These are phyloP conservation scores for Uloborus plumipes DNA, from an alignment of 2,888 invertebrate species.

Conservation along the genomic window DNA sequence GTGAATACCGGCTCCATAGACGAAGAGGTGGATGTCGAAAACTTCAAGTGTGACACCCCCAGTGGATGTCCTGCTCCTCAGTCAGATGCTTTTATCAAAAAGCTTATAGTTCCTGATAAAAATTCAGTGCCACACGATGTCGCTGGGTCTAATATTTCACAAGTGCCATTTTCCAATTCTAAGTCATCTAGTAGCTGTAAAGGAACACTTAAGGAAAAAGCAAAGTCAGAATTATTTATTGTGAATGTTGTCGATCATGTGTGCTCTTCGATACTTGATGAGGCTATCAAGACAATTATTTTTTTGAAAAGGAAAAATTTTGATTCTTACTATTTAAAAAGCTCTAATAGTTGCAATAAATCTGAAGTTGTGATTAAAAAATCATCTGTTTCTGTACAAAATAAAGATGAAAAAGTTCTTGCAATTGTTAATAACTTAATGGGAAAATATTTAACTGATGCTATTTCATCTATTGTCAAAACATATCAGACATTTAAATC, in stretches of 20 bases:
- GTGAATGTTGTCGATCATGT: slow-evolving; percentile 46
- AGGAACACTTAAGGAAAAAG: neutral
- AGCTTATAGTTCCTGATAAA: neutral
- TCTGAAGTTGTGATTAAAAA: too few relatives aligned
- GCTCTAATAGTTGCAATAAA: too few relatives aligned
- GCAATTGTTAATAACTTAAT: too few relatives aligned
- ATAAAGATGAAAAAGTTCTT: too few relatives aligned
- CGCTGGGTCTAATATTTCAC: neutral
- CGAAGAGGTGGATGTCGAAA: slow-evolving; percentile 32
- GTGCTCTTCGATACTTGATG: slow-evolving; percentile 22
- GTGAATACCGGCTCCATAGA: slow-evolving; percentile 29
- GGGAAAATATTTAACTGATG: too few relatives aligned
- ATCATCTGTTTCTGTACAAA: too few relatives aligned
- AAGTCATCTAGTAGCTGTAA: too few relatives aligned
- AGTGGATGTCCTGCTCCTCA: slow-evolving; percentile 2
- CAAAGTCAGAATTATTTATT: slow-evolving; percentile 35
- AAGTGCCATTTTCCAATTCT: neutral
- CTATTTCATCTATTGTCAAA: too few relatives aligned
- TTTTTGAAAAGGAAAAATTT: too few relatives aligned
- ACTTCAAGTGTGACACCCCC: slow-evolving; percentile 18
- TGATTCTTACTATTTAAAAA: too few relatives aligned
- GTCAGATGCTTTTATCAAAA: neutral
- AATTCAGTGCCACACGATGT: neutral
- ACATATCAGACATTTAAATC: too few relatives aligned
- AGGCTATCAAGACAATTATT: slow-evolving; percentile 19